A percentile compares a stretch with the other conserved stretches of the same genome.
These are phyloP conservation scores for Momotus momota DNA, from an alignment of 2,797 vertebrate species.

Conservation along the genomic window DNA sequence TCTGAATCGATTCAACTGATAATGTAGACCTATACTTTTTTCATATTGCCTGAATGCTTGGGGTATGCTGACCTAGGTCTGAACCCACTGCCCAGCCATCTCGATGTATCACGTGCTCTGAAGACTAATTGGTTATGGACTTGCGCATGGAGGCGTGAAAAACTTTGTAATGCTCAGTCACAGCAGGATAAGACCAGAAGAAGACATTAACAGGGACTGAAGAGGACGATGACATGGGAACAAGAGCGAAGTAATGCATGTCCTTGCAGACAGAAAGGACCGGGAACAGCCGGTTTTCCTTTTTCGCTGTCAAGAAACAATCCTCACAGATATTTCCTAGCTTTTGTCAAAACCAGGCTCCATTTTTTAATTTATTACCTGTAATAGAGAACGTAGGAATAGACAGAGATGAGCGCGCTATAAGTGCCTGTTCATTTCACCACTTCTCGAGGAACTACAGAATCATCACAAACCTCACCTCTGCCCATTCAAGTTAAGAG, in stretches of 20 bases:
- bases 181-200: conserved; percentile 79
- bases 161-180: conserved; percentile 88
- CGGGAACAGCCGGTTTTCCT: conserved; percentile 4
- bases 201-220: conserved; percentile 68
- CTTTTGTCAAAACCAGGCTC: not conserved
- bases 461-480: not conserved
- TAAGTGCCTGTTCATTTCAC: not conserved
- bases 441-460: not conserved
- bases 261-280: conserved; percentile 52
- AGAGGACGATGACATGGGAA: conserved; percentile 55
- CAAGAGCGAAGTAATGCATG: conserved; percentile 63
- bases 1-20: conserved; percentile 72
- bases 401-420: not conserved
- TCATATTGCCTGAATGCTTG: conserved; percentile 68
- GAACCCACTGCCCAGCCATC: conserved; percentile 84
- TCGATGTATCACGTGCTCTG: conserved; percentile 85
- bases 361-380: not conserved
- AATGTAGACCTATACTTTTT: conserved; percentile 65
- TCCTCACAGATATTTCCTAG: not conserved
- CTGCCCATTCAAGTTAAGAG: not conserved
- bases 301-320: not conserved
- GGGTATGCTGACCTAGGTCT: conserved; percentile 82
- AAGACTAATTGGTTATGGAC: conserved; percentile 81
- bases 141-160: conserved; percentile 88
- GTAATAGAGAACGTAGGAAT: not conserved